Evolutionary conservation across 2,797 vertebrate genomes (phyloP).

Genomic region (Hybognathus amarus): DNA sequence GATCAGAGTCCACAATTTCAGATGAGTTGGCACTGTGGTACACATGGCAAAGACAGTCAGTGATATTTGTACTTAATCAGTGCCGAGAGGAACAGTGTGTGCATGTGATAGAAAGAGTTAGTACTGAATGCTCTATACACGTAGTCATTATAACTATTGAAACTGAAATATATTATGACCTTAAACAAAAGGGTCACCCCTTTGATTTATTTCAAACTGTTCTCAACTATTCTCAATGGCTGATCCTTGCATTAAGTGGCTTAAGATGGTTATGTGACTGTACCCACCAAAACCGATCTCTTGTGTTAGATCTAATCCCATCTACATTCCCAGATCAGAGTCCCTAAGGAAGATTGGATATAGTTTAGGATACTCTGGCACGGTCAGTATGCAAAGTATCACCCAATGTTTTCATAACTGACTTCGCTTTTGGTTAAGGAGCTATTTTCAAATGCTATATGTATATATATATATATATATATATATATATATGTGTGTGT

Average conservation of each 20-base stretch:
- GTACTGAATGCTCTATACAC: neutral
- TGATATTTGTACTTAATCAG: slow-evolving; percentile 57
- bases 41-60: slow-evolving; percentile 10
- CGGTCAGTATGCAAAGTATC: neutral
- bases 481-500: too few species aligned
- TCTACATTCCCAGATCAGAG: slow-evolving; percentile 12
- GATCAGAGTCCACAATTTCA: slow-evolving; percentile 7
- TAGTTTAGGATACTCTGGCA: neutral
- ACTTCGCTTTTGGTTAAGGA: neutral
- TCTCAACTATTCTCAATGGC: neutral
- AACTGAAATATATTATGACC: neutral
- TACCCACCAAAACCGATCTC: slow-evolving; percentile 12
- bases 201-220: slow-evolving; percentile 3
- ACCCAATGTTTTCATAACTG: neutral
- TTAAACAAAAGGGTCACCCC: neutral
- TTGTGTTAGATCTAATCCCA: slow-evolving; percentile 26
- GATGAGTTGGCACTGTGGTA: neutral
- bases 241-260: slow-evolving; percentile 13
- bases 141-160: neutral
- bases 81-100: neutral
- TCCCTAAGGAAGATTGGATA: neutral
- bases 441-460: neutral
- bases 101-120: neutral
- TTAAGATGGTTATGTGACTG: slow-evolving; percentile 38
- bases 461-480: too few species aligned